Percentiles rank a stretch among this genome's conserved stretches.
These are phyloP conservation scores for Limanda limanda DNA, from an alignment of 2,113 vertebrate genomes.

Conservation along the genomic window DNA sequence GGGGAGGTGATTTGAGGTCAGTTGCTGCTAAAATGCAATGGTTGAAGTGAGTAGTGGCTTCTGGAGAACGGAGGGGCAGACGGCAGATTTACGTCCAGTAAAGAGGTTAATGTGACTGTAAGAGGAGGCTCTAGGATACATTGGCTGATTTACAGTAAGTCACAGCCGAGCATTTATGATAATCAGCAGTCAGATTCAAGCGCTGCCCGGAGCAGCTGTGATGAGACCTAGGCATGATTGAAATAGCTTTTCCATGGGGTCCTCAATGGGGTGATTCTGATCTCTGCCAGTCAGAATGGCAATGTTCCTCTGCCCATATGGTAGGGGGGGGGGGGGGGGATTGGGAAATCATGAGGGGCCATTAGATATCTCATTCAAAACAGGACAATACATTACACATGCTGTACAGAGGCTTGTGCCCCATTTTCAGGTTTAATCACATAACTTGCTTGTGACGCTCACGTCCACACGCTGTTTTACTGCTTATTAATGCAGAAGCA, in stretches of 20 bases:
- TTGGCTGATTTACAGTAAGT: slow-evolving; percentile 53
- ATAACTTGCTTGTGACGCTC: neutral
- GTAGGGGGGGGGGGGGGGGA: neutral
- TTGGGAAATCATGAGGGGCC: neutral
- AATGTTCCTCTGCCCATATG: neutral
- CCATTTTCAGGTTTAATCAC: neutral
- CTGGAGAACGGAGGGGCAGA: slow-evolving; percentile 38
- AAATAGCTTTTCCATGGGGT: slow-evolving; percentile 44
- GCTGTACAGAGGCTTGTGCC: neutral
- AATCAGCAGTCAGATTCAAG: slow-evolving; percentile 50
- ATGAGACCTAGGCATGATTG: slow-evolving; percentile 30
- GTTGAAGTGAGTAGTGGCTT: slow-evolving; percentile 30
- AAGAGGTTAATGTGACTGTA: slow-evolving; percentile 50
- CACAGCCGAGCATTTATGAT: slow-evolving; percentile 47
- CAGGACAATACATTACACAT: neutral
- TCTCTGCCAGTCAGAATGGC: slow-evolving; percentile 22
- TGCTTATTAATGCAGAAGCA: neutral
- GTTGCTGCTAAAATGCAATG: slow-evolving; percentile 31
- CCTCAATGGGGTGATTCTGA: slow-evolving; percentile 4
- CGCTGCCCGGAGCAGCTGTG: slow-evolving; percentile 10
- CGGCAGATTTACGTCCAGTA: slow-evolving; percentile 27
- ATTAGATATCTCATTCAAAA: neutral
- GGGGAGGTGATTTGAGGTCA: slow-evolving; percentile 47
- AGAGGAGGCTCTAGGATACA: slow-evolving; percentile 3
- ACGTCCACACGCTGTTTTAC: neutral